Percentiles rank a stretch among this genome's conserved stretches.
Conservation (phyloP, 2,888 invertebrate genomes). For the Helleia helle region DNA sequence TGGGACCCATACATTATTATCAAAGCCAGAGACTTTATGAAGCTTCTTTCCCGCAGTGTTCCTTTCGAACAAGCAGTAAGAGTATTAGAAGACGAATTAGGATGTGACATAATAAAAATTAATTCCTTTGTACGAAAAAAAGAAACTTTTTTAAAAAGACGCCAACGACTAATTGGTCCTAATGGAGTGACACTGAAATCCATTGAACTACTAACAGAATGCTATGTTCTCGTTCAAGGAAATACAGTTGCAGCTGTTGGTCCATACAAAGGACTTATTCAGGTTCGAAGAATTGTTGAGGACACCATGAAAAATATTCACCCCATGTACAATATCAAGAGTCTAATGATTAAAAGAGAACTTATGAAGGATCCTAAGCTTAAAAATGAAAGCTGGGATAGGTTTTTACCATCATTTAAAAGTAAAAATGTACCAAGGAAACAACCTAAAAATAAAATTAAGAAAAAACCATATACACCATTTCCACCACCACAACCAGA, state of each 20-base stretch:
- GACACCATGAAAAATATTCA: conserved; percentile 99
- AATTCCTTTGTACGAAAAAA: conserved; percentile 90
- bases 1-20: conserved; percentile 99
- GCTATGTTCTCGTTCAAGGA: conserved; percentile 97
- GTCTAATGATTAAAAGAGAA: conserved; percentile 97
- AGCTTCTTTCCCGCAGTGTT: conserved; percentile 94
- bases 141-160: conserved; percentile 95
- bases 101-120: conserved; percentile 97
- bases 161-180: conserved; percentile 96
- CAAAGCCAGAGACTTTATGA: conserved; percentile 96
- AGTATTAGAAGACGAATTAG: conserved; percentile 90
- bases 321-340: conserved; percentile 98
- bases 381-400: conserved; percentile 95
- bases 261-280: conserved; percentile 91
- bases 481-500: conserved; percentile 96
- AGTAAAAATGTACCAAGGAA: conserved; percentile 91
- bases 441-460: conserved; percentile 88
- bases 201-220: conserved; percentile 95
- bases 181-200: conserved; percentile 99
- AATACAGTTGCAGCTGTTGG: conserved; percentile 98
- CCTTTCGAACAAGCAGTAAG: conserved; percentile 95
- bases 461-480: conserved; percentile 96
- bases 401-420: conserved; percentile 96
- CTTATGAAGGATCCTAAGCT: conserved; percentile 93
- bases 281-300: conserved; percentile 90